Evolutionary conservation across 1,140 invertebrate genomes (phyloP), one percentile per base, ranked within the genome.

Genomic region (Popillia japonica): DNA sequence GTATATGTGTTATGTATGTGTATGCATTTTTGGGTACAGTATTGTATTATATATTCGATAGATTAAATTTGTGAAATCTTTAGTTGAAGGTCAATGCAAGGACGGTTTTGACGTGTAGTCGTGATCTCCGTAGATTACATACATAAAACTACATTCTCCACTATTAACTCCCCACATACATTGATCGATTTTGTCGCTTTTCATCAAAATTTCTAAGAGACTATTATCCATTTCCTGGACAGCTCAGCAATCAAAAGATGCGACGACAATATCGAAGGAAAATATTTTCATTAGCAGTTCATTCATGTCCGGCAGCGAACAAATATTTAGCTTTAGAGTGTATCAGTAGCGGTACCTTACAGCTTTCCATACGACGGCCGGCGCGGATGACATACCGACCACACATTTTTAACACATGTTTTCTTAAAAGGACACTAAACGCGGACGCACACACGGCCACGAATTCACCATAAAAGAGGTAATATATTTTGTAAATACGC

Each of bases 371-470:
- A 14, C 61, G 61, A 14, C 23, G 23, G 10, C 11, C 61, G 6
- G 7, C 11, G 11, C 44, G 10, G n/a, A 48, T 48, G 10, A 10
- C 44, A 48, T 7, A 48, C 11, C 61, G 61, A 68, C 61, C 61
- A 68, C 61, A 68, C 61, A 68, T 68, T 68, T 68, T 68, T 68
- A 68, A 68, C 61, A 68, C 61, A 68, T 68, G 61, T 34, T 68
- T 22, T 68, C 22, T 68, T 68, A 68, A 68, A 68, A 68, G 61
- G 17, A 68, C 22, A 68, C 61, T 68, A 68, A 68, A 68, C 61
- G 61, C 61, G 61, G 22, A 68, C 20, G 61, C 61, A 68, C 22
- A 68, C 61, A 68, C 22, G 11, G 61, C 20, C 61, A 68, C 61
- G 27, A 68, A 68, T 68, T 68, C 61, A 68, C 61, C 22, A 68